Evolutionary conservation across 2,113 vertebrate genomes (phyloP), one percentile per base, ranked within the genome.

Genomic region (Cebidichthys violaceus): DNA sequence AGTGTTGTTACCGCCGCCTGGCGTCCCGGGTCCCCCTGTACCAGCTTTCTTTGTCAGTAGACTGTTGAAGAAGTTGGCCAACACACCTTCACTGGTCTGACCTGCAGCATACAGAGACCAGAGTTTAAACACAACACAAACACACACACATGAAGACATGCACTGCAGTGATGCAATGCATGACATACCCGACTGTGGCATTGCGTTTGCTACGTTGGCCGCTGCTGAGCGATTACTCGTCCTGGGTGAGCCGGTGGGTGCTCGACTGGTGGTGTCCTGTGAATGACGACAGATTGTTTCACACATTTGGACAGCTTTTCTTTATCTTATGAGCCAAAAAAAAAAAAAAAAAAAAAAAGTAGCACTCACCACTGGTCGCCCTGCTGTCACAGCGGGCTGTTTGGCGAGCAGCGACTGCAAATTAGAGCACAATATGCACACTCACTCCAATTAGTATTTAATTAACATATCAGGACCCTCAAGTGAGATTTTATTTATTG

Each of bases 41-140:
- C 97, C 98, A 3, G 98, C 97, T 95, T 99, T 99, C 93, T 99
- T 99, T 89, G 96, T 99, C 92, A 99, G 91, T 84, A 99, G 96
- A 85, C 98, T 99, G 89, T 99, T 99, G 91, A 99, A 99, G 94
- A 99, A 99, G 89, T 99, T 99, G 70, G 98, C 98, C 90, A 99
- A 93, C 71, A 99, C 98, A 6, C 98, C 98, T 95, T 99, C 98
- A 50, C 97, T 99, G 77, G 98, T 98, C 89, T 99, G 97, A 95
- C 98, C 98, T 94, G 96, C 94, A 97, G 86, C 33, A 89, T 4
- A 59, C 57, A 73, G 22, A 27, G 39, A 81, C 47, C 45, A 54
- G 3, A 71, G 50, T 68, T 65, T 62, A 69, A 61, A 77, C 64
- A 31, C 24, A 9, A 54, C 54, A 59, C 9, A 61, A 31, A 31